Percentiles rank a stretch among this genome's conserved stretches.
Conservation (phyloP, 2,113 vertebrate genomes). For the Holacanthus passer region DNA sequence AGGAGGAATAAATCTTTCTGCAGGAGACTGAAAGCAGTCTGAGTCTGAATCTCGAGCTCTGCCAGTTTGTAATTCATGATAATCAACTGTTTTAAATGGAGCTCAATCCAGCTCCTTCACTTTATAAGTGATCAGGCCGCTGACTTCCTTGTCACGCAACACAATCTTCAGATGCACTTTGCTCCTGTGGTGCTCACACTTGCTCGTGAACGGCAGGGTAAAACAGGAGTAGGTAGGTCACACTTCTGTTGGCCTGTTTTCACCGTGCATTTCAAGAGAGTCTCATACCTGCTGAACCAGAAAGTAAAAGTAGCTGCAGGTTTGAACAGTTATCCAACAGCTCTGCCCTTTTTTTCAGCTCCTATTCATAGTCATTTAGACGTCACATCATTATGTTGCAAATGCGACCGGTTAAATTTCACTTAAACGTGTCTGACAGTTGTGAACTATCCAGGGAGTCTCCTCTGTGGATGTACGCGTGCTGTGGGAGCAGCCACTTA, state of each 20-base stretch:
- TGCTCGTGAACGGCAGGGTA: slow-evolving; percentile 12
- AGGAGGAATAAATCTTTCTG: slow-evolving; percentile 69
- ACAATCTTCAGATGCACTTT: slow-evolving; percentile 67
- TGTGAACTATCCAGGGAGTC: slow-evolving; percentile 20
- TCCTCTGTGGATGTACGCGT: slow-evolving; percentile 8
- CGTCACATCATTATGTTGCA: not conserved
- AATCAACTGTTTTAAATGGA: not conserved
- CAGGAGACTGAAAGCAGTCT: not conserved
- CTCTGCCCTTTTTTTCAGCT: too few species aligned
- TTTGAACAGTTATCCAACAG: slow-evolving; percentile 2
- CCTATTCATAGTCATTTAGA: too few species aligned
- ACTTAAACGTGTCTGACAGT: not conserved
- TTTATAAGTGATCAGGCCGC: slow-evolving; percentile 54
- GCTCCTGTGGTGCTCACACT: slow-evolving; percentile 15
- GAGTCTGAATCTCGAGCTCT: too few species aligned
- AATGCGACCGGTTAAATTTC: not conserved
- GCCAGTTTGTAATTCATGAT: too few species aligned
- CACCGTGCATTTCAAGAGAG: not conserved
- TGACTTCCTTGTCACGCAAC: slow-evolving; percentile 49
- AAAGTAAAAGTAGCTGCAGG: slow-evolving; percentile 33
- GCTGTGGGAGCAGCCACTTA: slow-evolving; percentile 39
- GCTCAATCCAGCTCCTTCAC: not conserved
- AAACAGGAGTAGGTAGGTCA: not conserved
- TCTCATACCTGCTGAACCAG: not conserved
- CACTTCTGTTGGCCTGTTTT: not conserved